Evolutionary conservation across 1,140 invertebrate species (phyloP).

Genomic region (Pseudomyrmex pallidus): DNA sequence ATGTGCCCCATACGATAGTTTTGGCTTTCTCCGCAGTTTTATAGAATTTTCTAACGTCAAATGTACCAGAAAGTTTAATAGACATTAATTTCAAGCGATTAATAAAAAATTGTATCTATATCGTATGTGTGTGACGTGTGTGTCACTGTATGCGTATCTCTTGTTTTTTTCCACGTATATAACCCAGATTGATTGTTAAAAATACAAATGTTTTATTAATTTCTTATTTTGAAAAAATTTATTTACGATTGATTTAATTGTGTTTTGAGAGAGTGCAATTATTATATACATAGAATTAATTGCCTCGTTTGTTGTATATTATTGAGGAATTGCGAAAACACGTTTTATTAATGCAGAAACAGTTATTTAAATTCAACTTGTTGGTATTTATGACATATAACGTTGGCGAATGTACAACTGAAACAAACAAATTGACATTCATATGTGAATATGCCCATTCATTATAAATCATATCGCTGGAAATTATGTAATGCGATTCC

Average conservation of each 20-base stretch:
- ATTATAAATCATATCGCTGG: constrained; percentile 42
- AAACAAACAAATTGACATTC: constrained; percentile 21
- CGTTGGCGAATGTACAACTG: constrained; percentile 12
- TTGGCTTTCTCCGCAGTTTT: neutral
- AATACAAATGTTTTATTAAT: neutral
- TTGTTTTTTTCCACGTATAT: neutral
- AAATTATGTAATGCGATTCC: constrained; percentile 35
- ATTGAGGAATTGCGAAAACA: constrained; percentile 17
- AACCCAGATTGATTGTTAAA: neutral
- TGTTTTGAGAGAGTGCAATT: constrained; percentile 13
- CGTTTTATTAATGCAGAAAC: neutral
- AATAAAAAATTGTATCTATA: neutral
- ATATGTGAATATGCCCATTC: neutral
- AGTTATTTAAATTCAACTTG: constrained; percentile 47
- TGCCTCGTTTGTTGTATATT: neutral
- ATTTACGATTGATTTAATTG: neutral
- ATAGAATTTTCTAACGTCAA: neutral
- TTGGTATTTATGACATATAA: constrained; percentile 35
- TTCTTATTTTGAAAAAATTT: neutral
- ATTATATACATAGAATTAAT: constrained; percentile 19
- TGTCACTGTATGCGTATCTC: too few relatives aligned
- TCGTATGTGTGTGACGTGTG: neutral
- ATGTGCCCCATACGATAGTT: neutral
- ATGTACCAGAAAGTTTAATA: constrained; percentile 3
- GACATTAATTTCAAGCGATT: neutral